A percentile compares a stretch with the other conserved stretches of the same genome.
These are phyloP conservation scores for Maconellicoccus hirsutus DNA, from an alignment of 1,140 invertebrate genomes.

Conservation along the genomic window DNA sequence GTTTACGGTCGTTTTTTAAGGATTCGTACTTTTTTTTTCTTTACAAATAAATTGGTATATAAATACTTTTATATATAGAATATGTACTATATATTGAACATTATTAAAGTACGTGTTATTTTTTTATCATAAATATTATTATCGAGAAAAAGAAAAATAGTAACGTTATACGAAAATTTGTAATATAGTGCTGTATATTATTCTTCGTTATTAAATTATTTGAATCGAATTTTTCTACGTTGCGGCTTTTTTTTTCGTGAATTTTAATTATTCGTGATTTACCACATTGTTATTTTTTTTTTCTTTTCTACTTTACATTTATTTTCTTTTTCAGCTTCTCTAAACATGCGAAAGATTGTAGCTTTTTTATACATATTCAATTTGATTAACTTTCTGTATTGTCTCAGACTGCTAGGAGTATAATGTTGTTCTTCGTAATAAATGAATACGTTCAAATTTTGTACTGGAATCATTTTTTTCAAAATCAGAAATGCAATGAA, in stretches of 20 bases:
- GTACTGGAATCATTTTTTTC: neutral
- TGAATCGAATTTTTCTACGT: constrained; percentile 10
- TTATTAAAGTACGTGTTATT: neutral
- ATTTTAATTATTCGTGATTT: neutral
- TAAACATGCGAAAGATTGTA: neutral
- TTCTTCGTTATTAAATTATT: constrained; percentile 10
- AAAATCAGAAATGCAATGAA: no score
- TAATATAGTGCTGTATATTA: neutral
- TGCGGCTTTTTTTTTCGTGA: neutral
- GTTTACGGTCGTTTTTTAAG: neutral
- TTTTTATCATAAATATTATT: neutral
- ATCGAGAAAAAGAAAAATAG: neutral
- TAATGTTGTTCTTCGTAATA: neutral
- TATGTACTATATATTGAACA: neutral
- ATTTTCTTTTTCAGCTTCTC: neutral
- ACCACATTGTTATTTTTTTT: neutral
- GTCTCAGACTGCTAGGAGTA: neutral
- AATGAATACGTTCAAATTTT: neutral
- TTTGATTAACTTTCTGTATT: neutral
- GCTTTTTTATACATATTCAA: neutral
- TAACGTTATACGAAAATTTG: neutral
- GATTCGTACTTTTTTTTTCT: neutral
- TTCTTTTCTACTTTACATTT: neutral
- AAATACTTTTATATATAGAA: neutral
- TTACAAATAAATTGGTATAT: neutral